Conservation (phyloP, 2,888 invertebrate species). For the Idaea dimidiata region DNA sequence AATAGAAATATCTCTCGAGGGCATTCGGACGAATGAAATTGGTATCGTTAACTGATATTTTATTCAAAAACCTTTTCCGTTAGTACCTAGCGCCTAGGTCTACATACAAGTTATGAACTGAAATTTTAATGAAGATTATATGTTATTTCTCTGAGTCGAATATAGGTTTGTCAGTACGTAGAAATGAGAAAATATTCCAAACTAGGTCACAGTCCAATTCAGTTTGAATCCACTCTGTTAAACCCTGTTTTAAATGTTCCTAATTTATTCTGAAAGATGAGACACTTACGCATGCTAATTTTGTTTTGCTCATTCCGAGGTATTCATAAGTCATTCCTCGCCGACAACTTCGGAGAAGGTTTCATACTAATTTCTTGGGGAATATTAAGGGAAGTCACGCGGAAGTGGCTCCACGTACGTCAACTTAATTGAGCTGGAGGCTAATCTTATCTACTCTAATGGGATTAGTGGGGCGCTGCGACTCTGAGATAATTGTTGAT, state of each 20-base stretch:
- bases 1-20: neutral
- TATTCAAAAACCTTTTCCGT: neutral
- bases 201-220: neutral
- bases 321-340: slow-evolving; percentile 70
- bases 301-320: slow-evolving; percentile 70
- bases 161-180: neutral
- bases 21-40: neutral
- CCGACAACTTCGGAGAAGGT: slow-evolving; percentile 40
- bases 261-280: slow-evolving; percentile 58
- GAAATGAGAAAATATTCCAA: neutral
- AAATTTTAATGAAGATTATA: neutral
- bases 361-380: slow-evolving; percentile 36
- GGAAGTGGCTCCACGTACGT: slow-evolving; percentile 37
- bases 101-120: neutral
- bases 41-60: neutral
- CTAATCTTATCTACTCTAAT: slow-evolving; percentile 39
- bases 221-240: neutral
- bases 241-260: slow-evolving; percentile 19
- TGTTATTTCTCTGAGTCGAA: neutral
- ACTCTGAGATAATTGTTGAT: slow-evolving; percentile 8
- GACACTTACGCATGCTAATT: slow-evolving; percentile 48
- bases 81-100: neutral
- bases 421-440: slow-evolving; percentile 39
- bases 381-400: slow-evolving; percentile 45
- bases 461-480: slow-evolving; percentile 24